Base-by-base conservation (phyloP, 2,797 vertebrate genomes). In the Champsocephalus gunnari region DNA sequence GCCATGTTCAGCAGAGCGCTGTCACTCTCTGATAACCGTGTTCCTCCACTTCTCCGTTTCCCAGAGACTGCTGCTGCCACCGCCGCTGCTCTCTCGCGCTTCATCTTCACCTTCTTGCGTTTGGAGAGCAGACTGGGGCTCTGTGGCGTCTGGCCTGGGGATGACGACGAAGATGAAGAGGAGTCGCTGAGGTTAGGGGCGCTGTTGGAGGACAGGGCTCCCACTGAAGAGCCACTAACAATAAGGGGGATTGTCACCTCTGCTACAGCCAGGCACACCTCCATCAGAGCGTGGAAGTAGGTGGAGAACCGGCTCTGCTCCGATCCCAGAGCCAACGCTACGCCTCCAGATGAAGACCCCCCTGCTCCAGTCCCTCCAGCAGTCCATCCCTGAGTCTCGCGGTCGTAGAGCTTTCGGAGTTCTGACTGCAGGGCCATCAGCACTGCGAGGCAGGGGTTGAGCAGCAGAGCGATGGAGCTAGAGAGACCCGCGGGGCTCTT, bases 101-200 rank as follows among this genome's bases (percentile, higher is more conserved):
- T 99, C 95, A 99, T 97, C 93, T 99, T 99, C 44, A 99, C 98
- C 82, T 99, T 99, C 75, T 99, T 99, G 69, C 98, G 95, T 89
- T 99, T 99, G 2, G 97, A 99, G 12, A 99, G 92, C 75, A 99
- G 94, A 84, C 97, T 99, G 1, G 98, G 98, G 90, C 98, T 99
- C 91, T 99, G 98, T 0, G 98, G 98, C 0, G 97, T 99, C 92
- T 99, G 98, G 21, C 98, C 98, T 0, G 98, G 98, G 5, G 98
- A 99, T 0, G 98, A 99, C 0, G 98, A 99, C 0, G 98, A 99
- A 0, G 98, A 99, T 0, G 98, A 99, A 0, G 98, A 99, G 0
- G 98, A 99, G 84, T 99, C 98, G 2, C 98, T 99, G 1, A 98
- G 96, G 81, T 97, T 99, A 0, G 97, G 96, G 55, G 97, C 92